These are phyloP conservation scores for Temnothorax longispinosus DNA, from an alignment of 1,140 invertebrate species.

Conservation along the genomic window DNA sequence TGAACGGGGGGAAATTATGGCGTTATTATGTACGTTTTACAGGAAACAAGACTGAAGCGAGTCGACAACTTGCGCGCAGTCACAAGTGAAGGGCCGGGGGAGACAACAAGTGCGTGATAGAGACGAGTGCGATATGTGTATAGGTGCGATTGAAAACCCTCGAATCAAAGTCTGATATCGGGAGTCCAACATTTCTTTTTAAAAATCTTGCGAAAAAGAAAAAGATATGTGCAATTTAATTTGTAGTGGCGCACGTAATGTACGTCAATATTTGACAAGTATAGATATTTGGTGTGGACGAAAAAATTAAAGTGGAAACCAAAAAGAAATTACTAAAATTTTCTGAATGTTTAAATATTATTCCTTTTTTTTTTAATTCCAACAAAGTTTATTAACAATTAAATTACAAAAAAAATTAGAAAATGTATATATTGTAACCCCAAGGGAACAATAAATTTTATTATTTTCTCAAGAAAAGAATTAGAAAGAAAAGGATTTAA, in stretches of 20 bases:
- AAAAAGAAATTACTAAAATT: neutral
- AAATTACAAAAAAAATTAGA: too few species aligned
- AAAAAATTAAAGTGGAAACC: neutral
- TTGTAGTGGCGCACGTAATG: neutral
- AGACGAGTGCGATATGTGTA: conserved; percentile 65
- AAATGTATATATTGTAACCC: too few species aligned
- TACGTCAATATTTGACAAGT: neutral
- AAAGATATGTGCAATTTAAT: too few species aligned
- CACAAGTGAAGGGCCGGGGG: conserved; percentile 1
- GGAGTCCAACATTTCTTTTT: neutral
- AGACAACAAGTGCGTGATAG: conserved; percentile 63
- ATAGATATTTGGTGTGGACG: neutral
- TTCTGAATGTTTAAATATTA: neutral
- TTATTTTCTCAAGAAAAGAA: neutral
- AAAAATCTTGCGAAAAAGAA: neutral
- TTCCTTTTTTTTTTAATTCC: neutral
- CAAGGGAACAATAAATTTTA: too few species aligned
- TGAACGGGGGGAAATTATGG: neutral
- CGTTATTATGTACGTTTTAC: neutral
- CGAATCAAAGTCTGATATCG: neutral
- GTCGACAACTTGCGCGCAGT: conserved; percentile 14
- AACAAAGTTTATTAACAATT: neutral
- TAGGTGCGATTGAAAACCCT: neutral
- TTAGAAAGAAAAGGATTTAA: neutral
- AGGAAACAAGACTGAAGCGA: conserved; percentile 17